These are phyloP conservation scores for Synanthedon vespiformis DNA, from an alignment of 2,888 invertebrate genomes.

Conservation along the genomic window DNA sequence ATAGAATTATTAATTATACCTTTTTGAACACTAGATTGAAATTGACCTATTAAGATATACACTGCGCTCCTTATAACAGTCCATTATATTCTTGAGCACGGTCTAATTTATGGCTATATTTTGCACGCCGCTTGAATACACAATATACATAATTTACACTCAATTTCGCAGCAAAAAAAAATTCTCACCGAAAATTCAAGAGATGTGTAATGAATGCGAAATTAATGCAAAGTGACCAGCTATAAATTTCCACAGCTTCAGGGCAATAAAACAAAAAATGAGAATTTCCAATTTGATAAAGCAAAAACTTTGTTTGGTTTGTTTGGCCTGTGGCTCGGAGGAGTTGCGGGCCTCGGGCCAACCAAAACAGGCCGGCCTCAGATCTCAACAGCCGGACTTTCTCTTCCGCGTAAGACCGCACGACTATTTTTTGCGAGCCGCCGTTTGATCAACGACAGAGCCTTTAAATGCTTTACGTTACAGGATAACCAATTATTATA, in stretches of 20 bases:
- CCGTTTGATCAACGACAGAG: constrained; percentile 13
- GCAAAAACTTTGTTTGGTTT: constrained; percentile 63
- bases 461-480: neutral
- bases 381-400: constrained; percentile 17
- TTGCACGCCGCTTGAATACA: constrained; percentile 19
- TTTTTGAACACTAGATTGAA: neutral
- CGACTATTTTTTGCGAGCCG: constrained; percentile 22
- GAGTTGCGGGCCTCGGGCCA: constrained; percentile 15
- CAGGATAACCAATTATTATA: too few species aligned
- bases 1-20: neutral
- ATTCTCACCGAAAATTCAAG: constrained; percentile 38
- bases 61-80: constrained; percentile 2
- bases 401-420: constrained; percentile 31
- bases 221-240: constrained; percentile 63
- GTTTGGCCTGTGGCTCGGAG: constrained; percentile 52
- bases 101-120: constrained; percentile 11
- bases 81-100: constrained; percentile 8
- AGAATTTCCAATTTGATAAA: constrained; percentile 61
- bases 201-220: constrained; percentile 60
- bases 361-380: constrained; percentile 14
- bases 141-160: constrained; percentile 35
- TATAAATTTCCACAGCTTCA: constrained; percentile 58
- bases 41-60: neutral
- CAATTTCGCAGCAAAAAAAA: constrained; percentile 32
- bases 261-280: constrained; percentile 63